Base-by-base conservation (phyloP, 2,888 invertebrate species). In the Chaitophorus viminalis region DNA sequence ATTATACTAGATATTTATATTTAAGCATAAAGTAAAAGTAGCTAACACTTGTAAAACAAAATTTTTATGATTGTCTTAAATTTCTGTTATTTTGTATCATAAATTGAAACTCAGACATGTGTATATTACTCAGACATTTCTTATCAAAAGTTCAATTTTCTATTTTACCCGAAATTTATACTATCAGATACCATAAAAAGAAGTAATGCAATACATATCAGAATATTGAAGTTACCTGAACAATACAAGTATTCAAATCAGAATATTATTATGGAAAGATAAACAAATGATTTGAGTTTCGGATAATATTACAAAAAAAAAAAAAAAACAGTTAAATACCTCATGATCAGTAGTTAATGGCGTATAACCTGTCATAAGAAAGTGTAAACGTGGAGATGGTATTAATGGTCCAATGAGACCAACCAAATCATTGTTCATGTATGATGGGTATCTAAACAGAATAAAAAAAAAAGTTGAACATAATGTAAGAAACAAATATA, bases 351-450 rank as follows among this genome's bases (percentile, higher is more conserved):
- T 97, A 0, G 97, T 95, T 68, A 99, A 93, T 0, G 99, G 99
- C 46, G 99, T 99, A 91, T 97, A 98, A 21, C 99, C 99, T 0
- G 99, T 99, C 98, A 99, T 99, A 9, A 99, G 93, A 92, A 99
- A 99, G 92, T 99, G 99, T 84, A 99, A 93, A n/a, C 98, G 94
- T 31, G 99, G 99, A 3, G 98, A 99, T 0, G 99, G 99, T 90
- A 99, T 98, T 82, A 99, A 93, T 1, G 99, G 98, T 25, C 98
- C 98, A 90, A 98, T 96, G 89, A 99, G 92, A 84, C 98, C 97
- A 92, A 98, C 97, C 89, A 99, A 93, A 92, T 99, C 98, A 91
- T 99, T 99, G 92, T 99, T 98, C 97, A 99, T 99, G 92, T 98
- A 98, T 0, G 98, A 98, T 1, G 99, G 99, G 92, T 99, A 98